Base-by-base conservation (phyloP, 2,888 invertebrate genomes). In the Beris chalybata region DNA sequence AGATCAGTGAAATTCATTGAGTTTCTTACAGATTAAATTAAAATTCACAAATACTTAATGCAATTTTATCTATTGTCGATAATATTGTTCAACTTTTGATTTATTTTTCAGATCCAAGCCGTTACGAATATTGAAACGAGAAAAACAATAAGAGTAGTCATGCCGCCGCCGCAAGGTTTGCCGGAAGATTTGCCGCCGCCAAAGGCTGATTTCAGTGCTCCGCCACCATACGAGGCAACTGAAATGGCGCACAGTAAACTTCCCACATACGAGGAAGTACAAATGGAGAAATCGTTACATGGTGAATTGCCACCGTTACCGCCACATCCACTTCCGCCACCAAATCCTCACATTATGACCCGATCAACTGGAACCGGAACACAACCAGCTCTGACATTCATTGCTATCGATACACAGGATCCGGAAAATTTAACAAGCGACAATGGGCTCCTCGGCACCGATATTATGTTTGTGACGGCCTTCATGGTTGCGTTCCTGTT, bases 401-500 rank as follows among this genome's bases (percentile, higher is more conserved):
- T 92, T 71, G 89, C 92, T 5, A 88, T 92, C 75, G 92, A 92
- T 73, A 75, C 79, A 73, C 85, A 89, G 6, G 88, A 90, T 43
- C 84, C 86, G 0, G 87, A 88, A 67, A 90, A 89, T 72, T 84
- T 86, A 59, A 90, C 92, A 76, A 86, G 87, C 7, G 91, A 93
- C 76, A 90, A 89, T 75, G 89, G 89, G 74, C 84, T 95, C 67
- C 86, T 95, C 57, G 95, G 95, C 70, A 95, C 95, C 38, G 95
- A 95, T 78, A 89, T 94, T 74, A 94, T 95, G 90, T 95, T 95
- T 81, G 87, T 94, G 72, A 92, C 92, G 70, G 93, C 95, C 48
- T 95, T 95, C 82, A 88, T 95, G 92, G 95, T 95, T 79, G 92
- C 95, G 73, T 95, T 96, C 83, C 87, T 95, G 57, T 95, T 96